Conservation (phyloP, 2,888 invertebrate genomes). For the Spialia ferax region DNA sequence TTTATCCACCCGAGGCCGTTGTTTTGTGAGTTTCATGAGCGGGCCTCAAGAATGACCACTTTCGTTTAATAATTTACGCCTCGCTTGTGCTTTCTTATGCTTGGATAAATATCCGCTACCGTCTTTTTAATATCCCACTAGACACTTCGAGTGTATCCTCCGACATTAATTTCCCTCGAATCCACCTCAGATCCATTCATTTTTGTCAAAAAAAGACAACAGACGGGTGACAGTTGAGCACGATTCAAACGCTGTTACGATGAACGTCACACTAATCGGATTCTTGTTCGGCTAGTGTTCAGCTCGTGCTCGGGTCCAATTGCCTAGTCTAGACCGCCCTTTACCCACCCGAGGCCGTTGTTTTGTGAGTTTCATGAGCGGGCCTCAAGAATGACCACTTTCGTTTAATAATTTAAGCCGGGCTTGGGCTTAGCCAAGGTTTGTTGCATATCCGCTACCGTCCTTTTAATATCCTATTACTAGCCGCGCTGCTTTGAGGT, state of each 20-base stretch:
- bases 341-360: slow-evolving; percentile 11
- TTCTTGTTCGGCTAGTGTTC: no score
- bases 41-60: slow-evolving; percentile 7
- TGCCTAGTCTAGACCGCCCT: no score
- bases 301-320: no score
- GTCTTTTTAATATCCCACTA: background rate
- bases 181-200: no score
- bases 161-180: no score
- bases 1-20: slow-evolving; percentile 13
- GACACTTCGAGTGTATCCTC: no score
- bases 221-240: no score
- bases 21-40: slow-evolving; percentile 13
- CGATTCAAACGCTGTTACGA: no score
- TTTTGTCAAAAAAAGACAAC: no score
- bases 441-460: background rate
- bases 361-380: slow-evolving; percentile 12
- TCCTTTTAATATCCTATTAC: background rate
- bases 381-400: slow-evolving; percentile 10
- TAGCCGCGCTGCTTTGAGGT: background rate
- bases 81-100: background rate
- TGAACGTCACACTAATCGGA: no score
- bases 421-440: slow-evolving; percentile 1
- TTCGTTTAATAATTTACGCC: slow-evolving; percentile 15
- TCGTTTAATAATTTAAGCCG: slow-evolving; percentile 16
- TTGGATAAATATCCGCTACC: background rate